Base-by-base conservation (phyloP, 2,113 vertebrate genomes). In the Elachura formosa region DNA sequence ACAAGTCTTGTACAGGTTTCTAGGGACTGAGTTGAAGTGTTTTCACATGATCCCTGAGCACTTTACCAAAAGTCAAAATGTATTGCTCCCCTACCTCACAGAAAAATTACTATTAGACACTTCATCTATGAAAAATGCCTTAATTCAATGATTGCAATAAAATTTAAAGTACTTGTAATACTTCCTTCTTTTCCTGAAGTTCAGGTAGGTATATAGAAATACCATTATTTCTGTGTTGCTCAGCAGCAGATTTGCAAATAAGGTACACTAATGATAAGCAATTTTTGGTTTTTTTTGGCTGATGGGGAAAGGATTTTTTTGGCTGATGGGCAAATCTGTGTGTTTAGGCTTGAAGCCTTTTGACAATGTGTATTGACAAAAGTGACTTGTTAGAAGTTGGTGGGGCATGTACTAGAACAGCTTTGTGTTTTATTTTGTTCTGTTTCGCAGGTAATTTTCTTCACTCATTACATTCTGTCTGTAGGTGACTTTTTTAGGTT, bases 271-370 rank as follows among this genome's bases (percentile, higher is more conserved):
- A 22, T 33, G 22, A 29, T 69, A 49, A 84, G 14, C 2, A 3
- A 1, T 1, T 34, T 1, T 61, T n/a, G n/a, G 0, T 8, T 1
- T 59, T 45, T 56, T 54, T 68, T 41, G 24, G 21, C 48, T 68
- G 16, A 11, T 31, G 9, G 31, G 11, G 25, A 43, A 68, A 31
- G 4, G 5, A 10, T 64, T 64, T 45, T 56, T 54, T 68, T 41
- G 24, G 21, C 48, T 68, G 16, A 11, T 31, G 9, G 31, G 9
- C 15, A 41, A 22, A 17, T 41, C 38, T 56, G 2, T 26, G 16
- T 45, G 13, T 45, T 49, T 41, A 64, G n/a, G 36, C 54, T 73
- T 67, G 24, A 78, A 71, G 21, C 20, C 20, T 74, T 87, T 73
- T 66, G n/a, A 25, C 31, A 31, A 2, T 7, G 2, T 31, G 2